These are phyloP conservation scores for Perca fluviatilis DNA, from an alignment of 2,113 vertebrate genomes.

Conservation along the genomic window DNA sequence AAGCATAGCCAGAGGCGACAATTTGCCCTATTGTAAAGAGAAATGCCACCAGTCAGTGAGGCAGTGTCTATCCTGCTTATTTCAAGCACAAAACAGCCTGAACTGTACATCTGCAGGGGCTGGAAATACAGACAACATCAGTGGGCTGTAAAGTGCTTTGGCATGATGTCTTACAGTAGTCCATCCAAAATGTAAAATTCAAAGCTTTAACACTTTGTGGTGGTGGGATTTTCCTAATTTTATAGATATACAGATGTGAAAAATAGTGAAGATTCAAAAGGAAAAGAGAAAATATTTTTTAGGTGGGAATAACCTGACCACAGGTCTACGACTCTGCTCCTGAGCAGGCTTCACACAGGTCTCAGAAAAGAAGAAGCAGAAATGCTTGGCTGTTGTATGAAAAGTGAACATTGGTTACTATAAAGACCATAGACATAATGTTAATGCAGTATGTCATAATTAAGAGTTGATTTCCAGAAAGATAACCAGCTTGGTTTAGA, in stretches of 20 bases:
- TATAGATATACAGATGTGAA: neutral
- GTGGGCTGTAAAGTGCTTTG: neutral
- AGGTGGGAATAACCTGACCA: neutral
- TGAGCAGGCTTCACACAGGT: neutral
- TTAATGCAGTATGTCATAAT: neutral
- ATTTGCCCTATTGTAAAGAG: conserved; percentile 31
- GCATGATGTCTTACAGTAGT: neutral
- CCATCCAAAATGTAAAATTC: neutral
- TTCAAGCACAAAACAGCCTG: conserved; percentile 4
- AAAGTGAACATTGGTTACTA: neutral
- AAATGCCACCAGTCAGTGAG: conserved; percentile 44
- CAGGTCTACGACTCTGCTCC: neutral
- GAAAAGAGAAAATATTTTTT: neutral
- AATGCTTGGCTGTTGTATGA: neutral
- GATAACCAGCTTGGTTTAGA: neutral
- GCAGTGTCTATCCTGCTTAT: neutral
- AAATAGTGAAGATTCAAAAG: neutral
- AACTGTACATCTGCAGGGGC: conserved; percentile 15
- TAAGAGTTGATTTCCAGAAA: neutral
- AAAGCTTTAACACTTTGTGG: neutral
- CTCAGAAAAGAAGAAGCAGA: neutral
- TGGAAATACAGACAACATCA: neutral
- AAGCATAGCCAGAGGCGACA: conserved; percentile 34
- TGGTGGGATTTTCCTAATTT: neutral
- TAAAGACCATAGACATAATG: neutral